Evolutionary conservation across 2,888 invertebrate genomes (phyloP).

Genomic region (Megastigmus dorsalis): DNA sequence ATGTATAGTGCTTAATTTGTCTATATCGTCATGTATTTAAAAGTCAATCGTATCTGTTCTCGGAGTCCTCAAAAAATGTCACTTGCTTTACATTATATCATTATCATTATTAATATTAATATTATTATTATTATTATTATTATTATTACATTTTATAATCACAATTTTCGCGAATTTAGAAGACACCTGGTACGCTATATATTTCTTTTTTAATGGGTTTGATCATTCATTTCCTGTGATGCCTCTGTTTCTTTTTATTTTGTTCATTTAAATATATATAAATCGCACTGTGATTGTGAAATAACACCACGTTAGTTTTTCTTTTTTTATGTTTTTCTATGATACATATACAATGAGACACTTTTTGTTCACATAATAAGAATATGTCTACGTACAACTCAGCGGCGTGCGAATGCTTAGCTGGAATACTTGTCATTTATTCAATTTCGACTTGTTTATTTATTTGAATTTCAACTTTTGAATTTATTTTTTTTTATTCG

Average conservation of each 20-base stretch:
- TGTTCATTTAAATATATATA: slow-evolving; percentile 47
- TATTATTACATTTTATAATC: slow-evolving; percentile 53
- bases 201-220: too few species aligned
- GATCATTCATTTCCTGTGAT: too few species aligned
- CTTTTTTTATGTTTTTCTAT: slow-evolving; percentile 60
- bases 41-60: slow-evolving; percentile 14
- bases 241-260: slow-evolving; percentile 18
- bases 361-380: slow-evolving; percentile 68
- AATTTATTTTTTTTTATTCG: neutral
- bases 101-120: slow-evolving; percentile 22
- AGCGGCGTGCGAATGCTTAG: slow-evolving; percentile 61
- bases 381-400: slow-evolving; percentile 69
- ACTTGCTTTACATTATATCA: slow-evolving; percentile 35
- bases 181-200: slow-evolving; percentile 64
- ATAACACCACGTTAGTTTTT: slow-evolving; percentile 62
- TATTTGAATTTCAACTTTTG: neutral
- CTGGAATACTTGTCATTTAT: slow-evolving; percentile 2
- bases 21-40: slow-evolving; percentile 14
- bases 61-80: slow-evolving; percentile 3
- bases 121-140: slow-evolving; percentile 39
- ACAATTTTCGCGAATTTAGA: slow-evolving; percentile 62
- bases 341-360: slow-evolving; percentile 71
- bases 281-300: slow-evolving; percentile 65
- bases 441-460: neutral
- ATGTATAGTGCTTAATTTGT: neutral